A percentile compares a stretch with the other conserved stretches of the same genome.
Evolutionary conservation across 2,888 invertebrate species (phyloP).

Genomic region (Amphipyra berbera): DNA sequence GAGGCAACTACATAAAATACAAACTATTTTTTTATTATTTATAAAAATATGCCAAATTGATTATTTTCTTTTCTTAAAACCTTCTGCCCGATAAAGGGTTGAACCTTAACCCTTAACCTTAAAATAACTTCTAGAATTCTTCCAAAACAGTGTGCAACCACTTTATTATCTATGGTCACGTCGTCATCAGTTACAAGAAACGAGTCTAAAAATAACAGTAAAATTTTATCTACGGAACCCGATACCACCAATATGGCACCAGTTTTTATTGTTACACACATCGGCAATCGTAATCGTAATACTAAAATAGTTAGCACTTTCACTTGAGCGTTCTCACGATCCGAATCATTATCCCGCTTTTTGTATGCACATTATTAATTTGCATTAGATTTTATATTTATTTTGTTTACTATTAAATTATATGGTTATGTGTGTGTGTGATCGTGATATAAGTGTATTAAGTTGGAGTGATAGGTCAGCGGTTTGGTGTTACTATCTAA

Average conservation of each 20-base stretch:
- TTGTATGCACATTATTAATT: slow-evolving; percentile 62
- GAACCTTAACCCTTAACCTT: too few relatives aligned
- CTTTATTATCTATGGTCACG: neutral
- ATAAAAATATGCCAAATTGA: too few relatives aligned
- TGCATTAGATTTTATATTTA: slow-evolving; percentile 59
- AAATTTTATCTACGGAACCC: slow-evolving; percentile 37
- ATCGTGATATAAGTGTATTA: slow-evolving; percentile 18
- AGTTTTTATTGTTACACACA: slow-evolving; percentile 52
- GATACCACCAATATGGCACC: slow-evolving; percentile 35
- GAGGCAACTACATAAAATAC: too few relatives aligned
- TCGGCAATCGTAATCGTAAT: slow-evolving; percentile 42
- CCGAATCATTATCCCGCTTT: slow-evolving; percentile 58
- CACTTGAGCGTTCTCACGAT: slow-evolving; percentile 64
- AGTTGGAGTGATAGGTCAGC: slow-evolving; percentile 5
- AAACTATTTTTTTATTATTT: too few relatives aligned
- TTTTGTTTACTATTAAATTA: slow-evolving; percentile 45
- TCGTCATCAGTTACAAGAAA: slow-evolving; percentile 3
- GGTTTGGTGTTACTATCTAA: slow-evolving; percentile 17
- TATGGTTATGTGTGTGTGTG: slow-evolving; percentile 22
- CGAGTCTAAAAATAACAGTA: slow-evolving; percentile 22
- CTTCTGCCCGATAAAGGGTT: too few relatives aligned
- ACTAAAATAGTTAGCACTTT: slow-evolving; percentile 62
- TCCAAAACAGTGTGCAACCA: too few relatives aligned
- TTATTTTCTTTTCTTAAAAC: too few relatives aligned
- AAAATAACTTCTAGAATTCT: too few relatives aligned